These are phyloP conservation scores for Smittia sp. DNA, from an alignment of 2,888 invertebrate genomes.

Conservation along the genomic window DNA sequence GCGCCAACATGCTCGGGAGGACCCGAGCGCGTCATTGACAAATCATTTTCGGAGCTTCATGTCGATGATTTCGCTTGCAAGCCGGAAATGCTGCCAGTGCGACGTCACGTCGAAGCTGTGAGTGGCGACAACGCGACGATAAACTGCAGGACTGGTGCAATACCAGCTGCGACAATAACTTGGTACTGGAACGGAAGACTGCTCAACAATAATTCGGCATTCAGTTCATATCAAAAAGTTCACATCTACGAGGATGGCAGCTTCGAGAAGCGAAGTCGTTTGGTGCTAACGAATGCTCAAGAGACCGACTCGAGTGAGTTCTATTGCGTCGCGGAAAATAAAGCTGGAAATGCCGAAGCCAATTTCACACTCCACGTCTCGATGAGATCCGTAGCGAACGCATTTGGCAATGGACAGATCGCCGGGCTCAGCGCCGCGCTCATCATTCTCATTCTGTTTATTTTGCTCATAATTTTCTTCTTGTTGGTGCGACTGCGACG, in stretches of 20 bases:
- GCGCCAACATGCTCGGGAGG: constrained; percentile 73
- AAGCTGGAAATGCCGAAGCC: constrained; percentile 81
- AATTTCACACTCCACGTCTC: constrained; percentile 85
- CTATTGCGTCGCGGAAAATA: constrained; percentile 86
- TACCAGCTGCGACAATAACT: constrained; percentile 75
- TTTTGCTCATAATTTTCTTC: constrained; percentile 69
- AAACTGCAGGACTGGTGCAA: constrained; percentile 74
- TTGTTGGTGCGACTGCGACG: constrained; percentile 71
- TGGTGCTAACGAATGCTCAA: constrained; percentile 78
- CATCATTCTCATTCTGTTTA: constrained; percentile 72
- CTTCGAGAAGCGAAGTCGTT: constrained; percentile 70
- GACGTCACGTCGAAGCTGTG: constrained; percentile 72
- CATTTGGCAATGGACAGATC: constrained; percentile 79
- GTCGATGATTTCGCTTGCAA: constrained; percentile 84
- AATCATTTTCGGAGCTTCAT: constrained; percentile 71
- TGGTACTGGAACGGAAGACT: constrained; percentile 86
- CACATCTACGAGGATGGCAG: constrained; percentile 74
- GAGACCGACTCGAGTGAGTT: constrained; percentile 80
- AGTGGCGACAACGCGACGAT: constrained; percentile 84
- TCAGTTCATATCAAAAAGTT: constrained; percentile 74
- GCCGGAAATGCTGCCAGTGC: constrained; percentile 73
- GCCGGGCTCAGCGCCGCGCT: constrained; percentile 80
- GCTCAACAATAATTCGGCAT: constrained; percentile 72
- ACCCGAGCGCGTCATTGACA: constrained; percentile 67
- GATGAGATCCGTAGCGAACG: constrained; percentile 74